phyloP scores from a whole-genome alignment of 2,113 vertebrate genomes.

The Corythornis vintsioides region DNA sequence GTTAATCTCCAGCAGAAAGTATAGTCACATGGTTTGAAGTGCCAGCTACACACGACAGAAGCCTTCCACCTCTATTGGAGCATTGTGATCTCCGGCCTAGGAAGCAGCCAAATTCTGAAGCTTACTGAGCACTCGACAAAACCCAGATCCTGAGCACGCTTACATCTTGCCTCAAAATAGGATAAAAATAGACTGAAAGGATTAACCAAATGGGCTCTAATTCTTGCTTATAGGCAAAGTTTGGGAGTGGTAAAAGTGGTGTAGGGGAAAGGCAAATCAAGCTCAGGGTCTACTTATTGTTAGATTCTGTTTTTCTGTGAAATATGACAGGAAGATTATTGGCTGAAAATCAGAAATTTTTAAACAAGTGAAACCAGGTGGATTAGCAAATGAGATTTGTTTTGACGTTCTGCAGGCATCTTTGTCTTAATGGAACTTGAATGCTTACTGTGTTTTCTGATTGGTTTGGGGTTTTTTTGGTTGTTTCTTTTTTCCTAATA shows the following conservation, averaged over 20 bases:
- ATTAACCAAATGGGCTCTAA: background rate
- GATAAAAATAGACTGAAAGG: background rate
- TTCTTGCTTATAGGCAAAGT: background rate
- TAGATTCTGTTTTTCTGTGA: background rate
- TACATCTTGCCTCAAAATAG: background rate
- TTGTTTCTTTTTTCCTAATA: conserved; percentile 68
- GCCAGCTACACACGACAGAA: background rate
- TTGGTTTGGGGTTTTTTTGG: conserved; percentile 37
- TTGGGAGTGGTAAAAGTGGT: background rate
- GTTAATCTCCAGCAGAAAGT: background rate
- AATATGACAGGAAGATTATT: background rate
- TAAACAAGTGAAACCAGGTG: background rate
- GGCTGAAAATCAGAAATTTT: background rate
- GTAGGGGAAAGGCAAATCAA: background rate
- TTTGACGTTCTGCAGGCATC: background rate
- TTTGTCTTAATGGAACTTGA: conserved; percentile 15
- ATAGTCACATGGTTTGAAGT: background rate
- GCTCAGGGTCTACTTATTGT: background rate
- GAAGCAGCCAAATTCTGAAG: background rate
- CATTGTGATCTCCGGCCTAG: background rate
- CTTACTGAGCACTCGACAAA: background rate
- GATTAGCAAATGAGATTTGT: conserved; percentile 32
- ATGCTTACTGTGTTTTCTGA: conserved; percentile 46
- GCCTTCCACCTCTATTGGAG: background rate
- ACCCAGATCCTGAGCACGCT: background rate